Evolutionary conservation across 53 echinoderm and acorn worm species (phyloP).

Genomic region (Stichopus horrens): DNA sequence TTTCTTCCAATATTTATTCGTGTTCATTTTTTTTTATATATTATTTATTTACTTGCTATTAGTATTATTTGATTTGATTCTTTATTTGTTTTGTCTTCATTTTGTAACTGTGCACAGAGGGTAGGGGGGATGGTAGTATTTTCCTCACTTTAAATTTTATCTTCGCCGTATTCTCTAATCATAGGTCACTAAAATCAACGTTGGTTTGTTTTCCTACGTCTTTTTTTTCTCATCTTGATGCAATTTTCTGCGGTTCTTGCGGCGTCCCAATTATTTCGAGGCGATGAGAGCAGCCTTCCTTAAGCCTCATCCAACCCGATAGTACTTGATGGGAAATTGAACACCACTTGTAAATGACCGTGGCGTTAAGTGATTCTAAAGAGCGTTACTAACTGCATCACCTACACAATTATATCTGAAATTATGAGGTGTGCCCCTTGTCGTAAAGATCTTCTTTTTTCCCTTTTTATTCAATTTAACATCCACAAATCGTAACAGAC

Average conservation of each 20-base stretch:
- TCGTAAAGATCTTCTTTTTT: neutral
- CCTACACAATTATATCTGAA: slow-evolving; percentile 1
- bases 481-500: neutral
- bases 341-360: slow-evolving; percentile 10
- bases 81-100: no score
- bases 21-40: no score
- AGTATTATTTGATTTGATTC: no score
- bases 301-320: neutral
- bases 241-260: slow-evolving; percentile 20
- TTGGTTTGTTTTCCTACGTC: neutral
- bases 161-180: neutral
- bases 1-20: no score
- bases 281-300: neutral
- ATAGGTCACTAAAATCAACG: neutral
- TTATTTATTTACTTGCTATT: no score
- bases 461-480: neutral
- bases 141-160: neutral
- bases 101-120: no score
- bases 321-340: slow-evolving; percentile 1
- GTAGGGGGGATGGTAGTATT: no score
- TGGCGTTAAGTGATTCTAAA: slow-evolving; percentile 11
- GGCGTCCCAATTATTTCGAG: slow-evolving; percentile 28
- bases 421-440: neutral
- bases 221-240: neutral
- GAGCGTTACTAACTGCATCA: slow-evolving; percentile 1